Evolutionary conservation across 2,113 vertebrate genomes (phyloP).

Genomic region (Sylvia atricapilla): DNA sequence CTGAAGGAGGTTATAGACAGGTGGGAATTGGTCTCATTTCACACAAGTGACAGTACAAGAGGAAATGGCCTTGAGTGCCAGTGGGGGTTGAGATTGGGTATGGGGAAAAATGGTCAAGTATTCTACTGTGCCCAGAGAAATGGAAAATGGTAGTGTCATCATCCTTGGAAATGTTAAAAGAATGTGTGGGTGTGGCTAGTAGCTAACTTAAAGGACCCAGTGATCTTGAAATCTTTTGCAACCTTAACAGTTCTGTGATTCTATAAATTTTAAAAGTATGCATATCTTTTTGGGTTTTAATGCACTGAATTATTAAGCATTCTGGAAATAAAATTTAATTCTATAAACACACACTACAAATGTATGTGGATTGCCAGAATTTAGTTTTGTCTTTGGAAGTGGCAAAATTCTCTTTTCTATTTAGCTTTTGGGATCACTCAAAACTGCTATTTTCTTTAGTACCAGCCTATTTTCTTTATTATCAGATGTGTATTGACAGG

Average conservation of each 20-base stretch:
- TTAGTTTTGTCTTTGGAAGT: not conserved
- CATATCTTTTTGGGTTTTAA: fast-evolving
- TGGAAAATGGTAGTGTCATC: not conserved
- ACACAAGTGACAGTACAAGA: not conserved
- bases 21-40: not conserved
- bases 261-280: not conserved
- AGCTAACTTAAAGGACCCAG: not conserved
- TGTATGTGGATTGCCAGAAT: not conserved
- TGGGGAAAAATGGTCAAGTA: not conserved
- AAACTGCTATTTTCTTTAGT: not conserved
- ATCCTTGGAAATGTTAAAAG: not conserved
- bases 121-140: not conserved
- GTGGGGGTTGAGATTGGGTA: not conserved
- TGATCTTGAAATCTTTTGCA: not conserved
- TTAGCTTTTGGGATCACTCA: not conserved
- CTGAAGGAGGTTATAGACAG: not conserved
- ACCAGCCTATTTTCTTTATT: not conserved
- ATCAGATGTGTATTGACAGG: not conserved
- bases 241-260: not conserved
- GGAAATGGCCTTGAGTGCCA: not conserved
- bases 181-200: not conserved
- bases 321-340: not conserved
- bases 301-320: not conserved
- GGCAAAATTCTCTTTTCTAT: not conserved
- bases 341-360: not conserved